Base-by-base conservation (phyloP, 2,888 invertebrate species). In the Agrochola circellaris region DNA sequence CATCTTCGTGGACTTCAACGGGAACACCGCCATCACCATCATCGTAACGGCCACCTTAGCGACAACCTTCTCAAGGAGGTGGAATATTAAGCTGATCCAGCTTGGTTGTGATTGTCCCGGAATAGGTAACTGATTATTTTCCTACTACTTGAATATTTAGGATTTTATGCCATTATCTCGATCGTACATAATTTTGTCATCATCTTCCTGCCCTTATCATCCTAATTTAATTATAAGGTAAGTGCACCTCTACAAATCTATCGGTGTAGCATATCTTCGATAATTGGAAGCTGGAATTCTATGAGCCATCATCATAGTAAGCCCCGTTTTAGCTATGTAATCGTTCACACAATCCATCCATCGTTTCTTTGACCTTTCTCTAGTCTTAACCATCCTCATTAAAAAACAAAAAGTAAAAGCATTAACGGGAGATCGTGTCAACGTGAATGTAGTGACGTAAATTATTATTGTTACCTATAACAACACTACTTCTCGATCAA, bases 71-170 rank as follows among this genome's bases (percentile, higher is more conserved):
- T 96, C 97, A 51, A 97, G 98, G 67, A 97, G 97, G 75, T 98
- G 98, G 98, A 98, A 98, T 90, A 96, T 98, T 64, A 97, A 97
- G 91, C 96, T 98, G 1, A 96, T 97, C 0, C 98, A 98, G 93
- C 97, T 98, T 61, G 97, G 97, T 8, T 98, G 98, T 89, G 97
- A 97, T 84, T 98, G 98, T 78, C 97, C 97, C 1, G 97, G 97
- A 64, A 94, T 97, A 93, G 98, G 98, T 98, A 93, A 91, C n/a
- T 42, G 11, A 42, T 42, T 42, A 42, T 42, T 42, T 11, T 42
- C 42, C 11, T 42, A 42, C 42, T 42, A 11, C 4, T 23, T 20
- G 15, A 58, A 45, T 20, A 42, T n/a, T n/a, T 17, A n/a, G 23
- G 9, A 38, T 54, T 54, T 38, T 15, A 38, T 17, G 42, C 11